phyloP scores from a whole-genome alignment of 64 coral and sea anemone genomes.

The Platygyra sinensis region DNA sequence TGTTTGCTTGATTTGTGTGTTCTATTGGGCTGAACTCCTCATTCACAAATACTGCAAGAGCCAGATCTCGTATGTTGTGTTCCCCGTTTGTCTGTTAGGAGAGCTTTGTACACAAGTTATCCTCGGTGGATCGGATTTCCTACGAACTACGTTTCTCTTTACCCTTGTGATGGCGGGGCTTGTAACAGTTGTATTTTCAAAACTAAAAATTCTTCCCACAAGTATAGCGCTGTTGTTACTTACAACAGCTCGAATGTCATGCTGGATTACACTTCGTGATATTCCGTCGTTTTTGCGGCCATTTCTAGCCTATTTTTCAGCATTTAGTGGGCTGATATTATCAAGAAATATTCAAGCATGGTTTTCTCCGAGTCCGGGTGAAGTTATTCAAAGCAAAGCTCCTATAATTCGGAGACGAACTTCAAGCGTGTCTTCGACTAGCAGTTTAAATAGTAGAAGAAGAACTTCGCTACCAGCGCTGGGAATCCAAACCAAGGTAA shows the following conservation, averaged over 20 bases:
- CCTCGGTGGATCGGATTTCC: conserved; percentile 92
- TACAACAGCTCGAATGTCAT: conserved; percentile 77
- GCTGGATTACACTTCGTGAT: conserved; percentile 86
- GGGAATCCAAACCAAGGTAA: conserved; percentile 85
- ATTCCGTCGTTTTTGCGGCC: conserved; percentile 85
- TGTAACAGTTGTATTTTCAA: conserved; percentile 78
- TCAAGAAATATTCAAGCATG: conserved; percentile 95
- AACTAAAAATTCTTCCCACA: conserved; percentile 77
- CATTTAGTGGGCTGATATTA: conserved; percentile 88
- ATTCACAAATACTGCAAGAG: conserved; percentile 96
- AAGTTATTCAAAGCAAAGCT: conserved; percentile 84
- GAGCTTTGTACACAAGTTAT: conserved; percentile 96
- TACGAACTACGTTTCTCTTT: conserved; percentile 87
- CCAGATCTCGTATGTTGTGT: conserved; percentile 81
- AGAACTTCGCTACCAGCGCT: conserved; percentile 88
- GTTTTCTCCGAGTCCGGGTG: conserved; percentile 64
- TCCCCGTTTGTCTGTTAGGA: conserved; percentile 90
- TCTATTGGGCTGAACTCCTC: conserved; percentile 95
- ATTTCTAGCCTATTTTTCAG: conserved; percentile 91
- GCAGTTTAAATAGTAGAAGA: conserved; percentile 81
- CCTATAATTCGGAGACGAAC: conserved; percentile 83
- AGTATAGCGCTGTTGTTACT: conserved; percentile 75
- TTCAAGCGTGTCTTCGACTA: conserved; percentile 85
- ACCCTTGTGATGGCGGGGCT: conserved; percentile 74
- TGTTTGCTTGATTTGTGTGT: conserved; percentile 89